Conservation (phyloP, 1,140 invertebrate species). For the Oscheius sp. region DNA sequence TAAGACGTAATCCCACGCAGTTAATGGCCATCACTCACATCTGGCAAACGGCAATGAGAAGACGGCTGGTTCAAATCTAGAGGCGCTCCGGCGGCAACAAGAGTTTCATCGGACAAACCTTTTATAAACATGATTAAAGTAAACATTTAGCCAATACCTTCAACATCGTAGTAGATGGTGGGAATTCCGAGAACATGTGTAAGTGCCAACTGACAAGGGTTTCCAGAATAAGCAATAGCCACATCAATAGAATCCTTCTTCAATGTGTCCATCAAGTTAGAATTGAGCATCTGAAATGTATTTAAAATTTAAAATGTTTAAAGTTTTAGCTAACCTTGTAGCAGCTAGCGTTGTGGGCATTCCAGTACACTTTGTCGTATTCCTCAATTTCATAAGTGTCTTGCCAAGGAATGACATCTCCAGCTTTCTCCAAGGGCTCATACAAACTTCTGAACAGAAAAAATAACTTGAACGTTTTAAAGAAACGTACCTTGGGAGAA, state of each 20-base stretch:
- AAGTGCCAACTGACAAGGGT: constrained; percentile 55
- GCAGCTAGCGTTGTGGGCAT: constrained; percentile 57
- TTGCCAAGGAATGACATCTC: constrained; percentile 50
- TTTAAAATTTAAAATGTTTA: background rate
- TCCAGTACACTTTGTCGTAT: constrained; percentile 52
- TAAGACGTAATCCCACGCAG: too few relatives aligned
- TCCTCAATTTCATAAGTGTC: constrained; percentile 48
- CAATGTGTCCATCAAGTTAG: constrained; percentile 56
- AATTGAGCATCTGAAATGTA: constrained; percentile 54
- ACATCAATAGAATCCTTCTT: constrained; percentile 56
- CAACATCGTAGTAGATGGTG: constrained; percentile 56
- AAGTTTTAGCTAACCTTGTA: constrained; percentile 44
- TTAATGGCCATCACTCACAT: background rate
- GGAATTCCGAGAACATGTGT: constrained; percentile 54
- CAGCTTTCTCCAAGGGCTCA: constrained; percentile 50
- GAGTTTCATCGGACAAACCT: constrained; percentile 56
- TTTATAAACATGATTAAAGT: background rate
- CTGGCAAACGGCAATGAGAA: constrained; percentile 28
- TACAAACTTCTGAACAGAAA: constrained; percentile 43
- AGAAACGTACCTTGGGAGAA: constrained; percentile 57
- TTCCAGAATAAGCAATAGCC: constrained; percentile 56
- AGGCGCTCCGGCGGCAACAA: constrained; percentile 50
- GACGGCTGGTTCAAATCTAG: constrained; percentile 41
- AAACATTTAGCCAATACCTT: constrained; percentile 29
- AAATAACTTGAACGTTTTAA: background rate